Base-by-base conservation (phyloP, 2,797 vertebrate genomes). In the Alosa sapidissima region DNA sequence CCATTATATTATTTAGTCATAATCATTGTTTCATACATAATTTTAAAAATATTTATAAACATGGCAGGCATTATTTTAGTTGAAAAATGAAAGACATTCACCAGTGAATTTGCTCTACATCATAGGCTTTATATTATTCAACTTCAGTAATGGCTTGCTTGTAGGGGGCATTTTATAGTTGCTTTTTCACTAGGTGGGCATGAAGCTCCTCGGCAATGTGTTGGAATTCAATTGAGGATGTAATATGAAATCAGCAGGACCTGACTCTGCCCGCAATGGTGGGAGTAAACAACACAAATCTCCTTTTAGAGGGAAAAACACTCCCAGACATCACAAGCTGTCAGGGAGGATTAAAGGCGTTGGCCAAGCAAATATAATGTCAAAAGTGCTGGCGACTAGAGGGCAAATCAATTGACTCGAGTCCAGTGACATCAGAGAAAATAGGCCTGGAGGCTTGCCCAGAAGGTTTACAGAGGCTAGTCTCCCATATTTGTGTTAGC, bases 401-500 rank as follows among this genome's bases (percentile, higher is more conserved):
- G 88, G 87, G 90, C 86, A 89, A 91, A 90, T 87, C 16, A 88
- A 90, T 89, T 90, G 88, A 93, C 93, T 92, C 84, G 91, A 91
- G 87, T 85, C 87, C 91, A 84, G 86, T 88, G 89, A 88, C 85
- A 81, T 82, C 51, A 83, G 81, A 58, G 84, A 86, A 85, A 68
- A 16, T 81, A 47, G 72, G 72, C 36, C 72, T 83, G n/a, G 51
- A 49, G 52, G 48, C 83, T 75, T 78, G 87, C 86, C 81, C 62
- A 68, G 87, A 68, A 85, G 82, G 21, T 85, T 89, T 87, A 91
- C 89, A 87, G 85, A 89, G 87, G 86, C 86, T 78, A 2, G 36
- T 78, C 36, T 78, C 72, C 41, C 19, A 21, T 21, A 21, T 78
- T 82, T 87, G 81, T 24, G 82, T 16, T 45, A 45, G 36, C 41